phyloP scores from a whole-genome alignment of 2,797 vertebrate species.

The Geotrypetes seraphini region DNA sequence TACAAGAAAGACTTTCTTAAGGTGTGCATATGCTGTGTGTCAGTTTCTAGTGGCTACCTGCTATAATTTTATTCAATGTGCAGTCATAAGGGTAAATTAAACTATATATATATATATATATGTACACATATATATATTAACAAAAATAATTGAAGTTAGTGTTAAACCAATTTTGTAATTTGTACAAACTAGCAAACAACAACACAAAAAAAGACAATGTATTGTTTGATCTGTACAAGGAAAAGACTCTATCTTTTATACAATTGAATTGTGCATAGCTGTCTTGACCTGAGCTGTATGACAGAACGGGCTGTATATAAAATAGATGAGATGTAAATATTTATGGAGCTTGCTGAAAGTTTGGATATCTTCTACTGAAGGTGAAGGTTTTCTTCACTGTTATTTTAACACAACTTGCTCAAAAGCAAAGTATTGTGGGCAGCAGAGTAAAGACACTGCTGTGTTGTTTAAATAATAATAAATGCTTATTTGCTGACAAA shows the following conservation, averaged over 20 bases:
- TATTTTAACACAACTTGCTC: constrained; percentile 61
- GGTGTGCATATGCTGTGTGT: constrained; percentile 23
- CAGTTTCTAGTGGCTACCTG: background rate
- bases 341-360: constrained; percentile 69
- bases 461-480: constrained; percentile 79
- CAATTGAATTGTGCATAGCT: constrained; percentile 33
- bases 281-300: constrained; percentile 53
- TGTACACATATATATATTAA: background rate
- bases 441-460: constrained; percentile 70
- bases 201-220: constrained; percentile 22
- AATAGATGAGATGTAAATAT: constrained; percentile 76
- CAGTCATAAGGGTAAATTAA: constrained; percentile 12
- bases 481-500: constrained; percentile 67
- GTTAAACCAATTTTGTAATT: constrained; percentile 22
- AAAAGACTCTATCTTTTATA: constrained; percentile 45
- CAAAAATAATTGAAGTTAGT: constrained; percentile 6
- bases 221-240: constrained; percentile 35
- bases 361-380: constrained; percentile 50
- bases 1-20: constrained; percentile 25
- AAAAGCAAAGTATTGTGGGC: constrained; percentile 65
- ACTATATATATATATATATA: too few species aligned
- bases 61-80: constrained; percentile 17
- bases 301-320: constrained; percentile 71
- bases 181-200: constrained; percentile 8
- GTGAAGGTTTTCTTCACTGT: constrained; percentile 62